phyloP scores from a whole-genome alignment of 2,888 invertebrate species.

The Epistrophe grossulariae region DNA sequence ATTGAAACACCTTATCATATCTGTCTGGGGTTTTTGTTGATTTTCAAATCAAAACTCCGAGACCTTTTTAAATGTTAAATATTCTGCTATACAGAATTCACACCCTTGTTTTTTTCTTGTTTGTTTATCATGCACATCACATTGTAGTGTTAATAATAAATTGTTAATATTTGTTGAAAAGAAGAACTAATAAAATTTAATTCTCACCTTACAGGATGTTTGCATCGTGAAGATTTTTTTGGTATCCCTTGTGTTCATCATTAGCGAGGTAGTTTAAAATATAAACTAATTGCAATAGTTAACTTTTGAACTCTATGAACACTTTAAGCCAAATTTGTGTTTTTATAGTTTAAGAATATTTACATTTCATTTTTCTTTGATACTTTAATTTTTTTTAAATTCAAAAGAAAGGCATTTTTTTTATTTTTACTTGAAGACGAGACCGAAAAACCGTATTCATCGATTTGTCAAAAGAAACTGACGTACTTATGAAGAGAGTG shows the following conservation, averaged over 20 bases:
- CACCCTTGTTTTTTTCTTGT: neutral
- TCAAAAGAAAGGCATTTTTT: neutral
- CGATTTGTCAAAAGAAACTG: conserved; percentile 46
- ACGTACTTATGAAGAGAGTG: conserved; percentile 3
- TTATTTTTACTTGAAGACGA: neutral
- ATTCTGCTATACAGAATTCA: conserved; percentile 5
- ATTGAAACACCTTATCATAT: conserved; percentile 8
- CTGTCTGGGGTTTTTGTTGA: neutral
- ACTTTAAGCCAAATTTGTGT: neutral
- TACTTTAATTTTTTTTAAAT: neutral
- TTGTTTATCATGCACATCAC: neutral
- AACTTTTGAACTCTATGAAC: neutral
- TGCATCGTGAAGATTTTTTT: conserved; percentile 47
- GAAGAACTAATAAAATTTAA: neutral
- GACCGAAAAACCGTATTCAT: conserved; percentile 29
- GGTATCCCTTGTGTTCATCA: conserved; percentile 19
- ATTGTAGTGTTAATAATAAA: conserved; percentile 25
- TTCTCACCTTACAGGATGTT: conserved; percentile 64
- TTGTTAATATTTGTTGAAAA: neutral
- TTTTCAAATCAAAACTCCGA: conserved; percentile 8
- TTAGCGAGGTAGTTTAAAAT: conserved; percentile 35
- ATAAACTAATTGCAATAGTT: neutral
- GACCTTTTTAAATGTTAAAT: conserved; percentile 16
- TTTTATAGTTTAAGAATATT: neutral
- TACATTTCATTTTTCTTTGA: conserved; percentile 38